Base-by-base conservation (phyloP, 2,888 invertebrate genomes). In the Melolontha melolontha region DNA sequence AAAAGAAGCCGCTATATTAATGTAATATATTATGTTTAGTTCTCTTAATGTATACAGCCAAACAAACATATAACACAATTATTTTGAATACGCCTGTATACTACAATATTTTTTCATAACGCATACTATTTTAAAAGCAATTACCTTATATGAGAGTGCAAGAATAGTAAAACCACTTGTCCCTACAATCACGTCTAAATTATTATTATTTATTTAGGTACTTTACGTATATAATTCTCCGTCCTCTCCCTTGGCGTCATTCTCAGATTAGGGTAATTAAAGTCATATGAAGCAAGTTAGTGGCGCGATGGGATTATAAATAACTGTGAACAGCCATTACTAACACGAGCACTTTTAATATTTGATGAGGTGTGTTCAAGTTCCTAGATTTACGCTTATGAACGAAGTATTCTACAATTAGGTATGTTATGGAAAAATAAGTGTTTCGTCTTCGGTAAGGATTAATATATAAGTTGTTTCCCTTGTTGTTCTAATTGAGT, bases 251-350 rank as follows among this genome's bases (percentile, higher is more conserved):
- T 67, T 42, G 52, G 68, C 70, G 70, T 74, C 72, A 72, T 73
- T 67, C 71, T 71, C 67, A 74, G 74, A 74, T 72, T 75, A 73
- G 71, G 70, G 73, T 72, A 75, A 75, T 75, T 75, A 75, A 74
- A 75, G 73, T 73, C 72, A 69, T 71, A 67, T 70, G 62, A 70
- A 74, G 72, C 69, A 71, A 74, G 67, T 75, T 73, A 72, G 72
- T 71, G 71, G 68, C 73, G 68, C 73, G 54, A 40, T 29, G 74
- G 74, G 74, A 72, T 70, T 72, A 71, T 73, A 74, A 74, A 73
- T 70, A 66, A 66, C 57, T 41, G 57, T 41, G 50, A 40, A 47
- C 50, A 40, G 41, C 41, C 42, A 50, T 57, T 34, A 59, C 59
- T 55, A 50, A 29, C 42, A 17, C 52, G 42, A 16, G 14, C 14